Evolutionary conservation across 2,888 invertebrate species (phyloP), one percentile per base, ranked within the genome.

Genomic region (Apotomis turbidana): DNA sequence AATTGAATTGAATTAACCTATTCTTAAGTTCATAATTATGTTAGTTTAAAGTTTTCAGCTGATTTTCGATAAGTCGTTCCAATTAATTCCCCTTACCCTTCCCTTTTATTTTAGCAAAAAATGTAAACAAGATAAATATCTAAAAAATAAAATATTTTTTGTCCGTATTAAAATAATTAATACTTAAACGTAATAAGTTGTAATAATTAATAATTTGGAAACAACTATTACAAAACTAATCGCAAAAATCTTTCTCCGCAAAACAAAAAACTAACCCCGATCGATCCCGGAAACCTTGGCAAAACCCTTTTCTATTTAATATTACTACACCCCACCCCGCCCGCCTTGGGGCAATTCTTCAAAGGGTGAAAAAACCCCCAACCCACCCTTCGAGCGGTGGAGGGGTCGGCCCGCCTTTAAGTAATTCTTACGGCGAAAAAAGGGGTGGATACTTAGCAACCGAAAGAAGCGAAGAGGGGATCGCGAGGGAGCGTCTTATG

Each of bases 401-500:
- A 74, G 78, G 76, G 80, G 84, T 46, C 59, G 82, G 83, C 87
- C 90, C 91, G 90, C 92, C 93, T 92, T 92, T 88, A 82, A 86
- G 89, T 87, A 86, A 90, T 91, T 93, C 93, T 93, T 92, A 80
- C 90, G 91, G 92, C 86, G 90, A 90, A 92, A 93, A 93, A 93
- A 90, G 90, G 93, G 93, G 92, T 86, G 91, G 91, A 86, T 89
- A 91, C 92, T 91, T 90, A 89, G 90, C 89, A 90, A 90, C 90
- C 83, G 85, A 87, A 85, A 87, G 83, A 82, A 83, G 86, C 83
- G 84, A 81, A 78, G 78, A 79, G 80, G 81, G 81, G 82, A 36
- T 36, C 80, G 81, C 15, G 59, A 54, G 66, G 66, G 71, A 38
- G 49, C 15, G 60, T 62, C 62, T 52, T 63, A 38, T 63, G 51